Base-by-base conservation (phyloP, 2,113 vertebrate genomes). In the Collichthys lucidus region DNA sequence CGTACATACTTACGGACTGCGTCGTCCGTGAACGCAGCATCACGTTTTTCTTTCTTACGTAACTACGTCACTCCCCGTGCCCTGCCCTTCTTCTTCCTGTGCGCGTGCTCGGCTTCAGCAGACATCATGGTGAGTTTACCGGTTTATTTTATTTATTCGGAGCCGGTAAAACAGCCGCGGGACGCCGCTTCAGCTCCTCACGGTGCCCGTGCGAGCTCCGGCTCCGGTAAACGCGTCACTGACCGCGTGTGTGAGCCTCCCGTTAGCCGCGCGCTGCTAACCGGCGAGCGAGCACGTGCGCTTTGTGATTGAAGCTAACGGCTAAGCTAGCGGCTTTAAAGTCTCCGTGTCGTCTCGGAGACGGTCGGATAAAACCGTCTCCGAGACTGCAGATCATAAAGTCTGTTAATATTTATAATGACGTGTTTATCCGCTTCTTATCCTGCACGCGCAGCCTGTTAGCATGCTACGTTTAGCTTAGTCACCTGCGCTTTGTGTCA, bases 91-190 rank as follows among this genome's bases (percentile, higher is more conserved):
- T 85, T 50, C 62, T 31, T 40, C 35, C 8, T 72, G 66, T 86
- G 62, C 20, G 68, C 78, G 82, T 86, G 85, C 76, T n/a, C 65
- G 19, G 69, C 80, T 80, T 68, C 85, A 59, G 11, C 55, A 84
- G 74, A 71, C 92, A 91, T 89, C 91, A 96, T 95, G 95, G 95
- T 96, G 82, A 91, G 94, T 67, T 80, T 3, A 15, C 11, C 42
- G 0, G 0, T 0, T 8, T 19, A 78, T 53, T 55, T 47, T 0
- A 31, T 4, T 0, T 8, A 0, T 50, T n/a, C 17, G 26, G 2
- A 42, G 0, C 2, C 2, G 0, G 35, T 40, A 8, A 40, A 40
- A 14, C 0, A 0, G 3, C 10, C 0, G 0, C 14, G 0, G 12
- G 11, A 4, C 0, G 0, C 0, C 5, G 0, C 5, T 15, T 49